Percentiles rank a stretch among this genome's conserved stretches.
Evolutionary conservation across 1,140 invertebrate genomes (phyloP).

Genomic region (Drosophila kanapiae): DNA sequence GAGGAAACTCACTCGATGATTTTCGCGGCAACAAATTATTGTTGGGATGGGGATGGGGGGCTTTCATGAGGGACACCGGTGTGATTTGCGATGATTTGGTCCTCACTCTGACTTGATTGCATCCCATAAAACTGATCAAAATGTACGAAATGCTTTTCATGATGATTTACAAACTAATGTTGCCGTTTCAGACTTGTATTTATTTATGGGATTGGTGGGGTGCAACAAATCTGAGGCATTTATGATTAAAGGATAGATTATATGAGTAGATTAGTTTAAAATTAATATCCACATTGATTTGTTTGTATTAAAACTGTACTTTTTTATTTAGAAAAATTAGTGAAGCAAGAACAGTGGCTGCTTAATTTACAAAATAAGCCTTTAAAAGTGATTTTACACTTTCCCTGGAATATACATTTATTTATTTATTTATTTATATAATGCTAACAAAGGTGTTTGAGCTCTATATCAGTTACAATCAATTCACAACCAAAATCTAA

Average conservation of each 20-base stretch:
- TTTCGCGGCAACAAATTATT: conserved; percentile 26
- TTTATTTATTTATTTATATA: too few relatives aligned
- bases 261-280: neutral
- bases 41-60: neutral
- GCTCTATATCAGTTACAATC: too few relatives aligned
- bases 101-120: conserved; percentile 24
- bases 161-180: conserved; percentile 2
- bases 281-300: neutral
- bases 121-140: conserved; percentile 12
- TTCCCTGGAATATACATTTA: neutral
- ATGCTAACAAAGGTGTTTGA: too few relatives aligned
- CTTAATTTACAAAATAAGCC: neutral
- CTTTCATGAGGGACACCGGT: conserved; percentile 7
- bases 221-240: too few relatives aligned
- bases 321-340: too few relatives aligned
- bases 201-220: neutral
- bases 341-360: too few relatives aligned
- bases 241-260: too few relatives aligned
- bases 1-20: conserved; percentile 32
- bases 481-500: too few relatives aligned
- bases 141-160: conserved; percentile 5
- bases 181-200: neutral
- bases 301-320: too few relatives aligned
- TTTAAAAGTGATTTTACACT: neutral
- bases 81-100: conserved; percentile 46